Percentiles rank a stretch among this genome's conserved stretches.
These are phyloP conservation scores for Coilia nasus DNA, from an alignment of 2,797 vertebrate genomes.

Conservation along the genomic window DNA sequence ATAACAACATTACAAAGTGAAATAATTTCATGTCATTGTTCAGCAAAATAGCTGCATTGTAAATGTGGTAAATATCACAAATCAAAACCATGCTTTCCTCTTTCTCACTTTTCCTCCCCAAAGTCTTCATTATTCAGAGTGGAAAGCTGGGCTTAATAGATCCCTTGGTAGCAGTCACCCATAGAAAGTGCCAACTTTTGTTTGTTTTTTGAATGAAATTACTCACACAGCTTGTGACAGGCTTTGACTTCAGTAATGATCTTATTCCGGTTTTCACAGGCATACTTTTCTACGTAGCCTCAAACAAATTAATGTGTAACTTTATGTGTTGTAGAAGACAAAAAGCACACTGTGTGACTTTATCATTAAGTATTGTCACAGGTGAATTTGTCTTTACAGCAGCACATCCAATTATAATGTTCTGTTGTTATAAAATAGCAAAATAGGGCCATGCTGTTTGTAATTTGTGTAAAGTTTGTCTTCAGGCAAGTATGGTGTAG, in stretches of 20 bases:
- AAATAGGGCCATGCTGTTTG: too few relatives aligned
- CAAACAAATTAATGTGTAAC: neutral
- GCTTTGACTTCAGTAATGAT: slow-evolving; percentile 32
- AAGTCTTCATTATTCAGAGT: slow-evolving; percentile 29
- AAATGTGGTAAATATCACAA: neutral
- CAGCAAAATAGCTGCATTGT: too few relatives aligned
- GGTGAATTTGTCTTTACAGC: slow-evolving; percentile 24
- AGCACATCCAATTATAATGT: too few relatives aligned
- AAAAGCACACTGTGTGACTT: neutral
- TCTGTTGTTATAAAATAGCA: neutral
- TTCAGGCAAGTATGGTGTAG: slow-evolving; percentile 35
- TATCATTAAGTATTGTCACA: neutral
- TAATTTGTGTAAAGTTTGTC: slow-evolving; percentile 49
- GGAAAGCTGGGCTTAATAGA: slow-evolving; percentile 66
- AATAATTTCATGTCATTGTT: neutral
- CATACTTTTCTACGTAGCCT: neutral
- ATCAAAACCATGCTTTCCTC: neutral
- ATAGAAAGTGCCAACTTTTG: slow-evolving; percentile 58
- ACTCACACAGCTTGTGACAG: slow-evolving; percentile 51
- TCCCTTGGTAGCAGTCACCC: slow-evolving; percentile 60
- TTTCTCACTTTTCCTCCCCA: neutral
- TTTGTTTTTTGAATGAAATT: slow-evolving; percentile 67
- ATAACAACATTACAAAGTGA: too few relatives aligned
- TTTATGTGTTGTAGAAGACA: neutral
- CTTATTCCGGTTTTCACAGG: neutral